A percentile compares a stretch with the other conserved stretches of the same genome.
Evolutionary conservation across 2,888 invertebrate species (phyloP).

Genomic region (Ceratothoa steindachneri): DNA sequence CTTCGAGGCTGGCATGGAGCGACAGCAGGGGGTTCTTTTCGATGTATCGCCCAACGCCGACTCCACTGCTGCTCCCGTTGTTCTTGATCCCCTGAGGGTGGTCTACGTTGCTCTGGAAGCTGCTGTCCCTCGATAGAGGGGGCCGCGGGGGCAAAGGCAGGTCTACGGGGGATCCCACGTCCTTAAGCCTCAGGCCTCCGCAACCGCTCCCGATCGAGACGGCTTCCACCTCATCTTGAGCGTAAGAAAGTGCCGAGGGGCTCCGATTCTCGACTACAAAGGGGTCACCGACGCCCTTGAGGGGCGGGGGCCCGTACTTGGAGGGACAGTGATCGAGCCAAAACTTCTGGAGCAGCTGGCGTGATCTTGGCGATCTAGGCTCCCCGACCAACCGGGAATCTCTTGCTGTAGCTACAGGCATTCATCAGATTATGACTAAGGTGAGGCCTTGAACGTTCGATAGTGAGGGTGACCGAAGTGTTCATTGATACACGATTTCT

Average conservation of each 20-base stretch:
- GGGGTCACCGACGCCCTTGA: background rate
- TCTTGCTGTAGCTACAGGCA: slow-evolving; percentile 10
- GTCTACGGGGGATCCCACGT: background rate
- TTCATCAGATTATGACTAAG: background rate
- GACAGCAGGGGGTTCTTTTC: background rate
- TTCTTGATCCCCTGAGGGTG: too few relatives aligned
- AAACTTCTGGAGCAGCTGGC: slow-evolving; percentile 1
- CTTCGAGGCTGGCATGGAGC: background rate
- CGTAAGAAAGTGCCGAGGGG: background rate
- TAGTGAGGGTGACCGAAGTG: background rate
- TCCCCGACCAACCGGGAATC: background rate
- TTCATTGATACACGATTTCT: background rate
- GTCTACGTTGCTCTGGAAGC: background rate
- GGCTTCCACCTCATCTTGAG: background rate
- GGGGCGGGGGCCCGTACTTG: slow-evolving; percentile 3
- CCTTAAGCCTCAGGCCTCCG: background rate
- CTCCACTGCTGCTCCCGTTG: too few relatives aligned
- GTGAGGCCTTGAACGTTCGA: background rate
- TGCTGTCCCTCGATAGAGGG: background rate
- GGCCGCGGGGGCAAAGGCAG: background rate
- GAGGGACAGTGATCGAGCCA: background rate
- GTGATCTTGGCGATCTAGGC: background rate
- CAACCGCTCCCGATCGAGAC: slow-evolving; percentile 1
- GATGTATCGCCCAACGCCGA: too few relatives aligned
- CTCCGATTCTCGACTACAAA: background rate